These are phyloP conservation scores for Eupithecia exiguata DNA, from an alignment of 2,888 invertebrate genomes.

Conservation along the genomic window DNA sequence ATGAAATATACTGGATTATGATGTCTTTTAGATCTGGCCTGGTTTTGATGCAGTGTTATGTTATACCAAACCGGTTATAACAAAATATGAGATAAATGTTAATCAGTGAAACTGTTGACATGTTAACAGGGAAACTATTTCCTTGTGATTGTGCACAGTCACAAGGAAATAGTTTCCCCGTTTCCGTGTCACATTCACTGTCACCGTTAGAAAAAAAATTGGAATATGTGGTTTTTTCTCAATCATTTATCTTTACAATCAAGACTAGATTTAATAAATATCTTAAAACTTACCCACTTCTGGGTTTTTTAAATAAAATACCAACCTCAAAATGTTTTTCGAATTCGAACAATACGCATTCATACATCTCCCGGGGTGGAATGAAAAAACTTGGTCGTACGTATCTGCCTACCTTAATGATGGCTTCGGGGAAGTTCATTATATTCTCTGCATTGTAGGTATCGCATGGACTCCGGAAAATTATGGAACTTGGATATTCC, in stretches of 20 bases:
- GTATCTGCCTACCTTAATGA: slow-evolving; percentile 44
- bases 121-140: no score
- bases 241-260: not conserved
- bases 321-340: not conserved
- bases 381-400: slow-evolving; percentile 30
- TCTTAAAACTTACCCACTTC: not conserved
- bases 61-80: no score
- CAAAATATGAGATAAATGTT: not conserved
- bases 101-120: no score
- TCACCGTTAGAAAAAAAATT: not conserved
- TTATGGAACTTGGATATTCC: slow-evolving; percentile 67
- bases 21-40: slow-evolving; percentile 23
- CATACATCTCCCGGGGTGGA: slow-evolving; percentile 17
- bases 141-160: no score
- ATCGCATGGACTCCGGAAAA: slow-evolving; percentile 70
- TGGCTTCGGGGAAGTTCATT: slow-evolving; percentile 47
- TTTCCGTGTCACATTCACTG: not conserved
- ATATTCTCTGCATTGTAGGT: slow-evolving; percentile 43
- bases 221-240: not conserved
- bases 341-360: slow-evolving; percentile 16
- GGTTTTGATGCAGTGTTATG: slow-evolving; percentile 20
- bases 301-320: not conserved
- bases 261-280: not conserved
- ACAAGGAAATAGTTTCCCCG: no score
- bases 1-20: slow-evolving; percentile 40